Evolutionary conservation across 2,113 vertebrate species (phyloP).

Genomic region (Pseudopipra pipra): DNA sequence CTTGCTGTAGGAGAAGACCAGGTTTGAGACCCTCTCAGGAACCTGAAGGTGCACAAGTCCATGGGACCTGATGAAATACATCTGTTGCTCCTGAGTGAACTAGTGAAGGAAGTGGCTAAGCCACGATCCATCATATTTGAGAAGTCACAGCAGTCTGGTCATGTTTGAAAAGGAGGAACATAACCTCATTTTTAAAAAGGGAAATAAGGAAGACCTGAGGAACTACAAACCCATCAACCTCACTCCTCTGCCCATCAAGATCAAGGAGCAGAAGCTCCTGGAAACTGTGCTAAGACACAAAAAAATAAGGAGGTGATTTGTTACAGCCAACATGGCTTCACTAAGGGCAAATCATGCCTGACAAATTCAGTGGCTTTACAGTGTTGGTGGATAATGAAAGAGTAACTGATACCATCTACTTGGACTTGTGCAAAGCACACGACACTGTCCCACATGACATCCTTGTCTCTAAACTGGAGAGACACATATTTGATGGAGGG

Average conservation of each 20-base stretch:
- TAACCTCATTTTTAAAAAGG: not conserved
- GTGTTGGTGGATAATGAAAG: not conserved
- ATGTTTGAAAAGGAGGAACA: not conserved
- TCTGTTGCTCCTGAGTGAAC: rapidly evolving
- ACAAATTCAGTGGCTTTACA: not conserved
- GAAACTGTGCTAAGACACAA: not conserved
- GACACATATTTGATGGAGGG: not conserved
- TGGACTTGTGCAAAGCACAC: not conserved
- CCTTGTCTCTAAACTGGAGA: not conserved
- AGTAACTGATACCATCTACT: not conserved
- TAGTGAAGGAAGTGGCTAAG: not conserved
- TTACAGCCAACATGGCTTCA: not conserved
- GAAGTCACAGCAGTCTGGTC: not conserved
- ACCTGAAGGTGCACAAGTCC: not conserved
- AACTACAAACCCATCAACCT: not conserved
- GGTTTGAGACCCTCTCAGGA: not conserved
- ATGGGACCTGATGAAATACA: not conserved
- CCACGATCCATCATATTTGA: not conserved
- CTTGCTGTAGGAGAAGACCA: not conserved
- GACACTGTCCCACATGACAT: not conserved
- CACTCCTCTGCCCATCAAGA: not conserved
- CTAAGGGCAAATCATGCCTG: not conserved
- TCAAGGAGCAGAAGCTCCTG: not conserved
- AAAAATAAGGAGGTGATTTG: not conserved
- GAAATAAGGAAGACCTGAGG: not conserved